Base-by-base conservation (phyloP, 2,113 vertebrate species). In the Dunckerocampus dactyliophorus region DNA sequence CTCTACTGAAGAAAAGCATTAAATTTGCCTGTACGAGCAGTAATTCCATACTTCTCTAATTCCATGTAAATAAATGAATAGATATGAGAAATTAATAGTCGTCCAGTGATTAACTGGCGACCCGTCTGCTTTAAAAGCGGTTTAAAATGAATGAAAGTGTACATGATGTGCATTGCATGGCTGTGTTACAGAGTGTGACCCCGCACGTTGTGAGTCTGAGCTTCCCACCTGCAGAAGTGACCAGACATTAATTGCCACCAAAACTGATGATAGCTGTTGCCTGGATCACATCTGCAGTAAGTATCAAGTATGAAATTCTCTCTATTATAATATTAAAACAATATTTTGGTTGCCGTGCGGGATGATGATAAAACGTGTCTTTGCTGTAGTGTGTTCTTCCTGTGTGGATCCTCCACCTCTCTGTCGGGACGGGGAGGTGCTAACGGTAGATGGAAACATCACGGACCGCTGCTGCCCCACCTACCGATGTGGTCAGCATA, bases 401-500 rank as follows among this genome's bases (percentile, higher is more conserved):
- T 98, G 97, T 73, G 75, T 79, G 0, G 90, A 91, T 55, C 73
- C 72, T 0, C 88, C 91, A 61, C 93, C 94, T 0, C 79, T 81
- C 63, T 99, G 97, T 68, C 88, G 88, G 80, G 90, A 93, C 46
- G 94, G 95, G 52, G 97, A 98, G 80, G 74, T 91, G 8, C 90
- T 98, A 69, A 92, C 87, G 0, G 94, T 97, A 63, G 89, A 92
- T 71, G 62, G 80, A 21, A 96, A 95, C 76, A 91, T 87, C 57
- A 95, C 95, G 0, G 93, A 94, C 24, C 92, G 87, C 54, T 98
- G 96, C 88, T 99, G 96, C 60, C 96, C 96, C 17, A 50, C 77
- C 15, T 99, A 96, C 72, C 91, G 92, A 12, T 99, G 96, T 57
- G 88, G 96, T 99, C 73, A 93, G 59, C 8, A 21, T 20, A 58